Evolutionary conservation across 2,888 invertebrate genomes (phyloP), one percentile per base, ranked within the genome.

Genomic region (Drosophila mettleri): DNA sequence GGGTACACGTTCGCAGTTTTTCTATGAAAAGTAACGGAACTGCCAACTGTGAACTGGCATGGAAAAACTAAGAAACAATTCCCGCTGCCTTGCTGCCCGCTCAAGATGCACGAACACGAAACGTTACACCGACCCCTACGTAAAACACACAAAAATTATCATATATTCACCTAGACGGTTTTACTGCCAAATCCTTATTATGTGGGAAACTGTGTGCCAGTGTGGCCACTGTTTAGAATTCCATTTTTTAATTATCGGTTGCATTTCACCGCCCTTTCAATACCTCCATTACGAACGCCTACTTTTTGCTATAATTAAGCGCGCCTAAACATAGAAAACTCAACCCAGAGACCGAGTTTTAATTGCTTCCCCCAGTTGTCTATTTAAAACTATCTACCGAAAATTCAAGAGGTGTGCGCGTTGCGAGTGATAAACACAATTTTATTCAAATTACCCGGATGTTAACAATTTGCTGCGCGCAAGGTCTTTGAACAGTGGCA

Each of bases 391-490:
- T 41, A 65, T 62, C 62, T 70, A 20, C 20, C 38, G 9, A 33
- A 16, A 33, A 38, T 34, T 69, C 52, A 54, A 52, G 69, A 46
- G 68, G 53, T 20, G 48, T 6, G 45, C 51, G 20, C 48, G 38
- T 43, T 31, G 39, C 66, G 72, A 74, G 76, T 77, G 76, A 77
- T 77, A 72, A 67, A 73, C 79, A 63, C 57, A 78, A 86, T 73
- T 86, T 88, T 63, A 83, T 83, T 83, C 73, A 83, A 83, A 83
- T 83, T 86, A 82, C 88, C 88, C 83, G 83, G 83, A 83, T 88
- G 88, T 74, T 79, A 65, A 64, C 88, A 83, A 83, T 88, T 88
- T 83, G 71, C 86, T 76, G 71, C 67, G 74, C 71, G 74, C 71
- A 77, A 74, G 84, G 64, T 62, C 74, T 80, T 68, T 71, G 60